Percentiles rank a stretch among this genome's conserved stretches.
These are phyloP conservation scores for Caenorhabditis japonica DNA, from an alignment of 2,888 invertebrate species.

Conservation along the genomic window DNA sequence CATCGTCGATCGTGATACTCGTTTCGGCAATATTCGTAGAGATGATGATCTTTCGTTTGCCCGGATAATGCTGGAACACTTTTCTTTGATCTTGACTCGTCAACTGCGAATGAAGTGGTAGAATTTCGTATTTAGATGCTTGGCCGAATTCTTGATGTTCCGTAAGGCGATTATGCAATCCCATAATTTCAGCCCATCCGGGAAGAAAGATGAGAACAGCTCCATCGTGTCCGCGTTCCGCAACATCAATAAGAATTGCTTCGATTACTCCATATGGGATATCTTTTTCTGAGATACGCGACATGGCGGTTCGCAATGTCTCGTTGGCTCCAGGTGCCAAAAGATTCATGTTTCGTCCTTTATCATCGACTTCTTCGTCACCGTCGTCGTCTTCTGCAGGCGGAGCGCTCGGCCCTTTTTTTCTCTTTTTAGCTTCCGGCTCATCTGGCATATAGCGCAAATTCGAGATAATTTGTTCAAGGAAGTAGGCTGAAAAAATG, in stretches of 20 bases:
- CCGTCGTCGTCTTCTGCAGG: slow-evolving; percentile 80
- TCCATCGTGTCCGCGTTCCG: slow-evolving; percentile 82
- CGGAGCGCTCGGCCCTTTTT: slow-evolving; percentile 6
- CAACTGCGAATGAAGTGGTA: slow-evolving; percentile 97
- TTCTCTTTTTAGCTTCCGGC: slow-evolving; percentile 81
- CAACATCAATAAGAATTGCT: slow-evolving; percentile 81
- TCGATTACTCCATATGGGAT: slow-evolving; percentile 93
- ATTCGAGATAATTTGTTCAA: slow-evolving; percentile 92
- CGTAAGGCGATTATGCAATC: slow-evolving; percentile 88
- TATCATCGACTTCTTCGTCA: slow-evolving; percentile 80
- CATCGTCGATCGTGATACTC: slow-evolving; percentile 97
- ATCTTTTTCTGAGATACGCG: slow-evolving; percentile 92
- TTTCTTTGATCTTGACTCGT: slow-evolving; percentile 92
- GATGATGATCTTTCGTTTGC: slow-evolving; percentile 83
- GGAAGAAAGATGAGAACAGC: slow-evolving; percentile 93
- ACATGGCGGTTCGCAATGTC: slow-evolving; percentile 74
- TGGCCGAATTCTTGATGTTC: slow-evolving; percentile 84
- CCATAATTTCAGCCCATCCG: slow-evolving; percentile 96
- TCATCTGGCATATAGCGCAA: slow-evolving; percentile 87
- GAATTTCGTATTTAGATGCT: slow-evolving; percentile 81
- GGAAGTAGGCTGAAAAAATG: slow-evolving; percentile 86
- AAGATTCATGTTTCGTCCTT: slow-evolving; percentile 82
- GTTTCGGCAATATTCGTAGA: slow-evolving; percentile 99
- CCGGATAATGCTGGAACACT: slow-evolving; percentile 84
- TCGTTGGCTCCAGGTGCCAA: slow-evolving; percentile 78